Conservation (phyloP, 2,113 vertebrate species). For the Syrmaticus mikado region DNA sequence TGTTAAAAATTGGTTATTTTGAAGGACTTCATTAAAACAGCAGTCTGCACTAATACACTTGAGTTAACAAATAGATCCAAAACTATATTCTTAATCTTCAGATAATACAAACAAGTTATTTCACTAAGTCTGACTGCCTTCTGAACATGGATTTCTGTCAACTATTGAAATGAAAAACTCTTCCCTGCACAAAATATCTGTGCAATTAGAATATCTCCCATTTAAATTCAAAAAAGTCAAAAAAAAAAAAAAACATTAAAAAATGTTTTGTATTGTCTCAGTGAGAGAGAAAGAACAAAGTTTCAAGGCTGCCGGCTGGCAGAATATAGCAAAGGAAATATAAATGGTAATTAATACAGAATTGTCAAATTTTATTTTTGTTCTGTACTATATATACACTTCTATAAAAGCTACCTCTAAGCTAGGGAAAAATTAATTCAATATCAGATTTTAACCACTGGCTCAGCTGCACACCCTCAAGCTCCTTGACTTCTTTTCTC, state of each 20-base stretch:
- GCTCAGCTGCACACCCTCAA: slow-evolving; percentile 29
- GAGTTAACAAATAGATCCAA: neutral
- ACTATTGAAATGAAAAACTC: neutral
- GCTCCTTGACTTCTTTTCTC: neutral
- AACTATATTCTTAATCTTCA: neutral
- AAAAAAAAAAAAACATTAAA: too few species aligned
- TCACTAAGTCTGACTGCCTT: neutral
- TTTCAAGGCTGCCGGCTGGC: neutral
- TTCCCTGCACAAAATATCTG: neutral
- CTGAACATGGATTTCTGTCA: neutral
- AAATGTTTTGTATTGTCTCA: neutral
- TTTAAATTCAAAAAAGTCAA: neutral
- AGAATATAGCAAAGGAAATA: neutral
- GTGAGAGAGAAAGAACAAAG: neutral
- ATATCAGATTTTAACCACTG: neutral
- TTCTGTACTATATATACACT: neutral
- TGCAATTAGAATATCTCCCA: neutral
- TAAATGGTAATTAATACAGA: too few species aligned
- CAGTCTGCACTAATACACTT: neutral
- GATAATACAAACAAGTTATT: neutral
- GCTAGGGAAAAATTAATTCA: neutral
- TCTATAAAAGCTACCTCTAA: neutral
- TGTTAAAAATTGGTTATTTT: neutral
- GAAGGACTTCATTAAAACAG: neutral
- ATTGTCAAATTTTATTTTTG: neutral